Evolutionary conservation across 2,797 vertebrate genomes (phyloP).

Genomic region (Ptychobarbus kaznakovi): DNA sequence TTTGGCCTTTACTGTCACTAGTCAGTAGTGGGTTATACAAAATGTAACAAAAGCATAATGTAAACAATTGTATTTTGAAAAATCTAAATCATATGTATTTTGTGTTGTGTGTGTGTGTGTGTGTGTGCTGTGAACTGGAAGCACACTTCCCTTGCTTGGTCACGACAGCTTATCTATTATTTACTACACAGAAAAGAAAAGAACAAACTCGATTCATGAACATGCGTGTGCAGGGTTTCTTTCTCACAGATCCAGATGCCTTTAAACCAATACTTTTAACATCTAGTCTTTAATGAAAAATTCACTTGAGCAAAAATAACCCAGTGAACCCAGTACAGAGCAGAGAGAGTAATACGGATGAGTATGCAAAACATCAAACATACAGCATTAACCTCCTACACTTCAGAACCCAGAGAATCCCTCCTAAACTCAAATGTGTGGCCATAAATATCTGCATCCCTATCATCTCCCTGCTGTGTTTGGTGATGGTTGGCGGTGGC

Average conservation of each 20-base stretch:
- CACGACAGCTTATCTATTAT: conserved; percentile 52
- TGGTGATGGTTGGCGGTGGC: background rate
- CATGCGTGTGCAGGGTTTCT: background rate
- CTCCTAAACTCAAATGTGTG: conserved; percentile 30
- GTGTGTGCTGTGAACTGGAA: conserved; percentile 13
- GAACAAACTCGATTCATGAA: background rate
- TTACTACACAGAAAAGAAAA: conserved; percentile 41
- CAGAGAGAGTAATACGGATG: conserved; percentile 25
- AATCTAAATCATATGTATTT: too few relatives aligned
- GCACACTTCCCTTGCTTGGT: conserved; percentile 18
- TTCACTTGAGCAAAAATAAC: conserved; percentile 25
- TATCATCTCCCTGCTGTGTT: background rate
- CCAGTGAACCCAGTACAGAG: background rate
- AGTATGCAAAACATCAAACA: conserved; percentile 41
- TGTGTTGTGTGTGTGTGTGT: conserved; percentile 9
- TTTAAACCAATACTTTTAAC: background rate
- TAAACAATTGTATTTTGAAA: background rate
- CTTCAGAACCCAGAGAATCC: conserved; percentile 1
- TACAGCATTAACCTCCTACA: conserved; percentile 32
- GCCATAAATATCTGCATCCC: conserved; percentile 22
- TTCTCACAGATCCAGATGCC: conserved; percentile 8
- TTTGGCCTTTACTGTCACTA: background rate
- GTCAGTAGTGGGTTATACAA: background rate
- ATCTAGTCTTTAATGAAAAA: conserved; percentile 34
- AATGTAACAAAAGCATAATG: background rate